Conservation (phyloP, 2,113 vertebrate genomes). For the Rynchops niger region DNA sequence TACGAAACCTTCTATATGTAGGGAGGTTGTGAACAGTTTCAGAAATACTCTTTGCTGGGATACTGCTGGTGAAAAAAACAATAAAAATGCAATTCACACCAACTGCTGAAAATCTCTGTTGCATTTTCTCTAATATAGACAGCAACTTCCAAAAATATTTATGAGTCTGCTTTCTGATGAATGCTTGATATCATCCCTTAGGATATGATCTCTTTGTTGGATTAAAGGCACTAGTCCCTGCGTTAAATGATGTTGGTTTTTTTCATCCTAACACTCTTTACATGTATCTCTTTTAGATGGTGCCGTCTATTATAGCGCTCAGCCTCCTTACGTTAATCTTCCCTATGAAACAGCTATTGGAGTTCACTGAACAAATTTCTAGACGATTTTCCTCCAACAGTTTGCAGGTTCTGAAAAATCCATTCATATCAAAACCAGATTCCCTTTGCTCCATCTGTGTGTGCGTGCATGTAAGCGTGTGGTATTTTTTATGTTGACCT, state of each 20-base stretch:
- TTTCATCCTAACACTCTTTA: conserved; percentile 40
- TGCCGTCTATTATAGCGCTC: background rate
- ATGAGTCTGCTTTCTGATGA: conserved; percentile 42
- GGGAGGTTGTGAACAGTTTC: background rate
- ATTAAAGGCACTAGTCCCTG: conserved; percentile 42
- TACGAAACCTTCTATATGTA: background rate
- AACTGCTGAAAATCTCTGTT: conserved; percentile 32
- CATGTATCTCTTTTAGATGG: conserved; percentile 32
- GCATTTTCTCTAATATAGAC: conserved; percentile 26
- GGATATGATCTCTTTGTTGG: conserved; percentile 65
- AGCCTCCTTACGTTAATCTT: conserved; percentile 44
- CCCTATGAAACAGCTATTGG: conserved; percentile 5
- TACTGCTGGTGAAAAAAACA: background rate
- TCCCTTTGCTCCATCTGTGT: background rate
- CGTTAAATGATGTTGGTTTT: conserved; percentile 19
- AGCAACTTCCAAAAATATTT: conserved; percentile 56
- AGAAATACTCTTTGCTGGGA: background rate
- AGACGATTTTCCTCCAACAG: conserved; percentile 33
- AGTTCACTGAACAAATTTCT: conserved; percentile 33
- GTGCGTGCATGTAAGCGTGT: background rate
- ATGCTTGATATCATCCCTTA: conserved; percentile 58
- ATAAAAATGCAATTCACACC: conserved; percentile 28
- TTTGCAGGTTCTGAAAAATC: conserved; percentile 50
- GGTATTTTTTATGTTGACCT: conserved; percentile 24
- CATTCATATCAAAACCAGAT: conserved; percentile 27